phyloP scores from a whole-genome alignment of 2,113 vertebrate species.

The Campylomormyrus tamandua region DNA sequence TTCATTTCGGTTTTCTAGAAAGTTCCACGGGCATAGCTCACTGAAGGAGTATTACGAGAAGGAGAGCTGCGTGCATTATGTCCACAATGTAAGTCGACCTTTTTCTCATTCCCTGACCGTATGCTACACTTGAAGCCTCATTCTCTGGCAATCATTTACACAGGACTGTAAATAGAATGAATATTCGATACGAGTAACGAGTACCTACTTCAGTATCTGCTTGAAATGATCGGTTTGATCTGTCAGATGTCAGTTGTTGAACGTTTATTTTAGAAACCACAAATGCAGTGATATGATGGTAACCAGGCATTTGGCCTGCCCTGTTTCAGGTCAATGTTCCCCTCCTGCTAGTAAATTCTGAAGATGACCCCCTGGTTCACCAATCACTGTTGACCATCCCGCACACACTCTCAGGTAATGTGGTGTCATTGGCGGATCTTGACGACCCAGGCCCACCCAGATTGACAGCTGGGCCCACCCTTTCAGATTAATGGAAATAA shows the following conservation, averaged over 20 bases:
- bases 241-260: not conserved
- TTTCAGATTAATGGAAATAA: not conserved
- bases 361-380: slow-evolving; percentile 90
- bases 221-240: not conserved
- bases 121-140: not conserved
- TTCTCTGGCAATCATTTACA: not conserved
- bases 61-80: slow-evolving; percentile 90
- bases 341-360: slow-evolving; percentile 88
- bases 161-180: not conserved
- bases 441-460: no score
- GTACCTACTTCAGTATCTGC: not conserved
- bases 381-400: slow-evolving; percentile 88
- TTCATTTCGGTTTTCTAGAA: slow-evolving; percentile 59
- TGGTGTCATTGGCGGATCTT: no score
- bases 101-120: not conserved
- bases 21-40: slow-evolving; percentile 87
- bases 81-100: slow-evolving; percentile 77
- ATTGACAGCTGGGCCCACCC: not conserved
- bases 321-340: slow-evolving; percentile 79
- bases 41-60: slow-evolving; percentile 97
- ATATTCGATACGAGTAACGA: not conserved
- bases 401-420: slow-evolving; percentile 81
- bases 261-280: not conserved
- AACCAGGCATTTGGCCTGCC: not conserved
- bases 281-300: not conserved